Evolutionary conservation across 2,888 invertebrate species (phyloP).

Genomic region (Corbicula japonica): DNA sequence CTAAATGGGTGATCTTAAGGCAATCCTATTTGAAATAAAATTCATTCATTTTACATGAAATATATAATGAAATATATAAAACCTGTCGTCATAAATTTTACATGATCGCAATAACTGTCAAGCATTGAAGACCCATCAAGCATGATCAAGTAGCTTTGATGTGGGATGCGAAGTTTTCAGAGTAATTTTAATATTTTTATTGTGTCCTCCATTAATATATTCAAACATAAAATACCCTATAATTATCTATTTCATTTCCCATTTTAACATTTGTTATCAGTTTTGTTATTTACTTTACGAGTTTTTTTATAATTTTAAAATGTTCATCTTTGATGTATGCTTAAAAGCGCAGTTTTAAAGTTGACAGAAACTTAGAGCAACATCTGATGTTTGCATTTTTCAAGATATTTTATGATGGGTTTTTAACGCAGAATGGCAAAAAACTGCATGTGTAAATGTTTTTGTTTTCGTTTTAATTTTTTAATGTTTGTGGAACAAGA

Average conservation of each 20-base stretch:
- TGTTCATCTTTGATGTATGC: constrained; percentile 33
- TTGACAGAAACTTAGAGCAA: too few species aligned
- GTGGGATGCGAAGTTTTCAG: constrained; percentile 40
- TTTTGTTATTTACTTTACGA: constrained; percentile 24
- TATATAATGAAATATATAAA: too few species aligned
- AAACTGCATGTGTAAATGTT: too few species aligned
- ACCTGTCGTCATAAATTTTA: constrained; percentile 57
- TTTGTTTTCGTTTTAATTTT: too few species aligned
- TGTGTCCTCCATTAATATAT: background rate
- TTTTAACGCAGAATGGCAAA: too few species aligned
- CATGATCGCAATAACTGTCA: constrained; percentile 51
- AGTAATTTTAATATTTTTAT: background rate
- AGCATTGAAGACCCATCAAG: constrained; percentile 45
- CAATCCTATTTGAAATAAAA: constrained; percentile 25
- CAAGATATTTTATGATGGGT: too few species aligned
- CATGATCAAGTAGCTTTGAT: constrained; percentile 30
- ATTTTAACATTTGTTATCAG: constrained; percentile 14
- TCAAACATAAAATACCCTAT: constrained; percentile 1
- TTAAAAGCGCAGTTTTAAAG: too few species aligned
- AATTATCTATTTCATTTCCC: constrained; percentile 13
- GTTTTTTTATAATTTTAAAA: constrained; percentile 31
- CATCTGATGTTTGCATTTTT: too few species aligned
- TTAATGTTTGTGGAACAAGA: too few species aligned
- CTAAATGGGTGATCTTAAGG: constrained; percentile 3
- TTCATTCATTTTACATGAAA: constrained; percentile 17